A percentile compares a stretch with the other conserved stretches of the same genome.
Conservation (phyloP, 2,797 vertebrate genomes). For the Ciconia nigra region DNA sequence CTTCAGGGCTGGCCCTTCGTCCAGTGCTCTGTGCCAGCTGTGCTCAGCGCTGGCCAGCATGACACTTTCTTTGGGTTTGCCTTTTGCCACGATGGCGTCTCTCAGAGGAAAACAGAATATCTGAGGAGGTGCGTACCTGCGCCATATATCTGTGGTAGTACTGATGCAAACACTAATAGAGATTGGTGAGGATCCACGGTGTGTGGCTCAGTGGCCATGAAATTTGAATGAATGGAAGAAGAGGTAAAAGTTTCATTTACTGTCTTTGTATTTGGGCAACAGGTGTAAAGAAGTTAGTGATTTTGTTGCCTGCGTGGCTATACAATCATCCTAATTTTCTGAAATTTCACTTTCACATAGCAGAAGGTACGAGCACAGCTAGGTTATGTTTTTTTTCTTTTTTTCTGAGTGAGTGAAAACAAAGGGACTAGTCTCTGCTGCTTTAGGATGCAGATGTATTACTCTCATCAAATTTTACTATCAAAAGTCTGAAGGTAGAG, state of each 20-base stretch:
- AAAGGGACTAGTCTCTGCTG: background rate
- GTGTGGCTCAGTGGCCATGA: background rate
- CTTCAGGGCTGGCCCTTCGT: background rate
- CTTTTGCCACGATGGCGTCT: background rate
- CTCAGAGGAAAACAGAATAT: background rate
- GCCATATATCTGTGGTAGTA: background rate
- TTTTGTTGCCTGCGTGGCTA: background rate
- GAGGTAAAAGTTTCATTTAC: background rate
- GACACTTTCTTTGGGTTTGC: background rate
- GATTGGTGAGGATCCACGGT: background rate
- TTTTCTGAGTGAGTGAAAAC: background rate
- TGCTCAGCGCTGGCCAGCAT: fast-evolving
- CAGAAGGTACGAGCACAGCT: background rate
- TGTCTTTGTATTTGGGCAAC: background rate
- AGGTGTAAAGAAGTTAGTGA: background rate
- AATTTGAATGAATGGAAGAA: background rate
- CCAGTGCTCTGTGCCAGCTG: background rate
- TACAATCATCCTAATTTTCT: background rate
- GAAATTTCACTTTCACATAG: background rate
- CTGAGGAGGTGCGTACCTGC: background rate
- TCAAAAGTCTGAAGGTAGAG: background rate
- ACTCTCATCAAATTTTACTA: constrained; percentile 9
- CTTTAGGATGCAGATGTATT: background rate
- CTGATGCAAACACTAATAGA: background rate
- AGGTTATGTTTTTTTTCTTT: background rate